Evolutionary conservation across 1,140 invertebrate species (phyloP), one percentile per base, ranked within the genome.

Genomic region (Zaprionus nigranus): DNA sequence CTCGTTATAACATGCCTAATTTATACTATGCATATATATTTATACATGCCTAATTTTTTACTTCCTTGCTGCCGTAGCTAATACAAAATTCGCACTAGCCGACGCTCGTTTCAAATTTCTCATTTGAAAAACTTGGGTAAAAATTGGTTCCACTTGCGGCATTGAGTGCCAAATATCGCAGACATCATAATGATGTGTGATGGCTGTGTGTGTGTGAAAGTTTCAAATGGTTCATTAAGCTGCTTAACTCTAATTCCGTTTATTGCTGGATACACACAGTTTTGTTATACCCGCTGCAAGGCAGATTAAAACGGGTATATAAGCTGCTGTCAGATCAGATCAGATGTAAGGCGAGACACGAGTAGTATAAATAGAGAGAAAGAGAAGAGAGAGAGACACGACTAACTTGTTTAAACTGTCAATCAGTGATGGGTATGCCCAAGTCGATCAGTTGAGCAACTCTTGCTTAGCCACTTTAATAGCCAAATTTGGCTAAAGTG

Each of bases 221-320:
- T 88, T 90, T 79, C 71, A 82, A 87, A 84, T 88, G 85, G 78
- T 84, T 88, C 81, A 88, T 88, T 88, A 88, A 88, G 84, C 84
- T 60, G 85, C 84, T 88, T 90, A 90, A 78, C 75, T 88, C 69
- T 73, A 68, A 71, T 73, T 34, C 74, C 62, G 11, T 62, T 15
- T 43, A 17, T 58, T 70, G 53, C 40, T 36, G 28, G 53, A 63
- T 34, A 69, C 38, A 84, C 43, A 84, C 43, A 84, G 63, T 71
- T 82, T 68, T 70, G 56, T 54, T 62, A 57, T 74, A 61, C 58
- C 65, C 58, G 59, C 9, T 34, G 30, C 9, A 7, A 20, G 30
- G 12, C 5, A 28, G 38, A 30, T 59, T 70, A 20, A 51, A 34
- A 34, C 34, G 59, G 65, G 58, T 24, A 28, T 61, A 30, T 69